Evolutionary conservation across 2,888 invertebrate species (phyloP).

Genomic region (Gari tellinella): DNA sequence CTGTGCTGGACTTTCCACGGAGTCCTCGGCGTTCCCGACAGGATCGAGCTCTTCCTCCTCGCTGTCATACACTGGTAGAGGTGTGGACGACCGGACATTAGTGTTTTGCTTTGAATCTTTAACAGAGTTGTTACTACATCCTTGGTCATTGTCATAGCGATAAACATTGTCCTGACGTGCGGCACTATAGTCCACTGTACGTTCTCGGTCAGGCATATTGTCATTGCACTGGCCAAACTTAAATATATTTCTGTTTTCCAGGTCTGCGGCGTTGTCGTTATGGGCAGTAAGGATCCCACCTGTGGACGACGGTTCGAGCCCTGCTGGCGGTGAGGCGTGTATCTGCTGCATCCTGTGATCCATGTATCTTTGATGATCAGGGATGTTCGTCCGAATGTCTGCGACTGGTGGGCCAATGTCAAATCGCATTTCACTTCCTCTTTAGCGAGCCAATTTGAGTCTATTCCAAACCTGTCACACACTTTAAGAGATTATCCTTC

Average conservation of each 20-base stretch:
- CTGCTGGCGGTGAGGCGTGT: constrained; percentile 48
- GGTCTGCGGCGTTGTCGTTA: background rate
- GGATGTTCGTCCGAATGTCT: constrained; percentile 50
- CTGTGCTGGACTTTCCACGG: constrained; percentile 52
- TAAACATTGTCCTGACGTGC: background rate
- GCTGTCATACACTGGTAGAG: constrained; percentile 50
- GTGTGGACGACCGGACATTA: constrained; percentile 48
- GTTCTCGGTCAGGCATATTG: constrained; percentile 3
- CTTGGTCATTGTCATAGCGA: constrained; percentile 3
- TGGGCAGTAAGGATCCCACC: background rate
- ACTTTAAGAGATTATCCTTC: too few species aligned
- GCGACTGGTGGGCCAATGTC: constrained; percentile 56
- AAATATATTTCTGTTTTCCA: constrained; percentile 1
- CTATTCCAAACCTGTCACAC: too few species aligned
- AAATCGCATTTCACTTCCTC: constrained; percentile 59
- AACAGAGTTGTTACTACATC: background rate
- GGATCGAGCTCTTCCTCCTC: constrained; percentile 67
- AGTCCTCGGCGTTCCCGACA: constrained; percentile 57
- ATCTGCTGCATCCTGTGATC: constrained; percentile 25
- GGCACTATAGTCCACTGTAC: constrained; percentile 13
- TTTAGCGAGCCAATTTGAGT: too few species aligned
- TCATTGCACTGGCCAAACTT: constrained; percentile 4
- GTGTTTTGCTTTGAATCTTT: constrained; percentile 6
- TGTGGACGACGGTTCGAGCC: constrained; percentile 39
- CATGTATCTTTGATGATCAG: constrained; percentile 39